A percentile compares a stretch with the other conserved stretches of the same genome.
These are phyloP conservation scores for Tachysurus fulvidraco DNA, from an alignment of 2,113 vertebrate genomes.

Conservation along the genomic window DNA sequence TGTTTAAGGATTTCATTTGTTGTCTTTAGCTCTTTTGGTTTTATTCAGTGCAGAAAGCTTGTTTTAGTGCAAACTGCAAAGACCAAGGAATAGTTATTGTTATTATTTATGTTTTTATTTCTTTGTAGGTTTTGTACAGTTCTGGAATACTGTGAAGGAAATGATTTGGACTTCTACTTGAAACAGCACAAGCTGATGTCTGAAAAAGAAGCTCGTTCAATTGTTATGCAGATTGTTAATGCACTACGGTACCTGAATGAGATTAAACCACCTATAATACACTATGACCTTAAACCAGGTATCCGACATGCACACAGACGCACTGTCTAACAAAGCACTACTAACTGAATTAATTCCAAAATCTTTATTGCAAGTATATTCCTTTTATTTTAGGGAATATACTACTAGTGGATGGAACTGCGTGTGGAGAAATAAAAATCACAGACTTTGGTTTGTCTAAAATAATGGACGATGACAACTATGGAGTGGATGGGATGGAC, in stretches of 20 bases:
- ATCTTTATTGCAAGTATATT: conserved; percentile 9
- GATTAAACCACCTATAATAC: conserved; percentile 99
- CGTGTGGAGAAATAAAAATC: conserved; percentile 99
- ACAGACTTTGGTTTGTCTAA: conserved; percentile 98
- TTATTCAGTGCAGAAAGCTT: background rate
- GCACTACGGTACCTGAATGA: conserved; percentile 99
- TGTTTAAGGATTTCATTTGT: background rate
- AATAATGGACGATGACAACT: conserved; percentile 99
- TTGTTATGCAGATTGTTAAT: conserved; percentile 99
- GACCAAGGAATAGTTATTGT: background rate
- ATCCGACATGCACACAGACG: conserved; percentile 46
- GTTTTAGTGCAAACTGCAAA: background rate
- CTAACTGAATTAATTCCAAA: background rate
- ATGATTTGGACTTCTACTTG: conserved; percentile 99
- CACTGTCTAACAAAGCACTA: background rate
- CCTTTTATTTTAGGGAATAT: conserved; percentile 83
- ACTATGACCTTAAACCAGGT: conserved; percentile 99
- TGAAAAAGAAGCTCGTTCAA: conserved; percentile 98
- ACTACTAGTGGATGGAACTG: conserved; percentile 95
- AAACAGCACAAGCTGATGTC: conserved; percentile 99
- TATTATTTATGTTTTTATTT: background rate
- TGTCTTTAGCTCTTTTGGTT: background rate
- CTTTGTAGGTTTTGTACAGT: conserved; percentile 94
- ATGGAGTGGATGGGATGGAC: conserved; percentile 98
- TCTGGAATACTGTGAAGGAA: conserved; percentile 99